Evolutionary conservation across 2,888 invertebrate genomes (phyloP).

Genomic region (Alentia gelatinosa): DNA sequence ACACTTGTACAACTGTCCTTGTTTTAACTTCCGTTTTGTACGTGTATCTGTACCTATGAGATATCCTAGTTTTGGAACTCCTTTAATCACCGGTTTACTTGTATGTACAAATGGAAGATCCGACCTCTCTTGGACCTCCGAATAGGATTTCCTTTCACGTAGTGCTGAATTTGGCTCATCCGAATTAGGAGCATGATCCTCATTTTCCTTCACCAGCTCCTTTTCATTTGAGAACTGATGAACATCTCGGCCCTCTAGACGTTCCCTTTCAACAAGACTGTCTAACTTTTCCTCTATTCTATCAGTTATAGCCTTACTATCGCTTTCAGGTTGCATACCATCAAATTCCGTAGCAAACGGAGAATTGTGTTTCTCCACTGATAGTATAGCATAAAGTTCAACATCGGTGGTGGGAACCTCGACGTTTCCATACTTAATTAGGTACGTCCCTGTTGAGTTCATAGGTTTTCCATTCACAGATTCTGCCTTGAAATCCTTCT

Average conservation of each 20-base stretch:
- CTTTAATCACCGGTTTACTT: not conserved
- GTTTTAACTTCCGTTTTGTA: not conserved
- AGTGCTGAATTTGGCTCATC: not conserved
- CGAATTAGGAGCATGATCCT: not conserved
- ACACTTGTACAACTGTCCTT: constrained; percentile 28
- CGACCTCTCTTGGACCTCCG: not conserved
- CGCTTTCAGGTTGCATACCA: not conserved
- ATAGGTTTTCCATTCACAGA: constrained; percentile 27
- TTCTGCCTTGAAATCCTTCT: constrained; percentile 8
- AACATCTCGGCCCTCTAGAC: not conserved
- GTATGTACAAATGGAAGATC: not conserved
- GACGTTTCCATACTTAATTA: constrained; percentile 22
- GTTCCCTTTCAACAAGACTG: not conserved
- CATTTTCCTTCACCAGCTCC: not conserved
- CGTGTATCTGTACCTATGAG: not conserved
- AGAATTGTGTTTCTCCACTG: constrained; percentile 33
- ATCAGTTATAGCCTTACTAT: not conserved
- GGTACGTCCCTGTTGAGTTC: not conserved
- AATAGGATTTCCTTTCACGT: not conserved
- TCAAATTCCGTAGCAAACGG: constrained; percentile 7
- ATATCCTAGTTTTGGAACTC: not conserved
- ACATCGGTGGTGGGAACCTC: constrained; percentile 43
- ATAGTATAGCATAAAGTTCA: constrained; percentile 32
- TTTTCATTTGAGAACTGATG: not conserved
- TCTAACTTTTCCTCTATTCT: not conserved